phyloP scores from a whole-genome alignment of 1,140 invertebrate genomes.

The Trinorchestia longiramus region DNA sequence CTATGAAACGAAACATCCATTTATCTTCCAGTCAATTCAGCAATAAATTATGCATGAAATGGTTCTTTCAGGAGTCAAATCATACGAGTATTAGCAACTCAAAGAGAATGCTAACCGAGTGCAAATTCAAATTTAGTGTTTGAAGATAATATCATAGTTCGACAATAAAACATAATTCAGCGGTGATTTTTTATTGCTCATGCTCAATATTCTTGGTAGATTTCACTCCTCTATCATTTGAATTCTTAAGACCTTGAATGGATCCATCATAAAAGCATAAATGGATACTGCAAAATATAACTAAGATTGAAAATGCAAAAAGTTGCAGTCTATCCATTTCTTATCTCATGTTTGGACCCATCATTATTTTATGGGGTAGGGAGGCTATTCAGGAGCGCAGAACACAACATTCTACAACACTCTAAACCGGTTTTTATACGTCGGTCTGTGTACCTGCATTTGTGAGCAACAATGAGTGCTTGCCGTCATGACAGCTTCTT shows the following conservation, averaged over 20 bases:
- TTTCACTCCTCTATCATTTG: not conserved
- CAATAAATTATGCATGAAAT: not conserved
- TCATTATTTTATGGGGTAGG: not conserved
- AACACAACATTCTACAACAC: not conserved
- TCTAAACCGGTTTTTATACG: conserved; percentile 8
- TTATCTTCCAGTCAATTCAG: not conserved
- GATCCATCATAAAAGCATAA: not conserved
- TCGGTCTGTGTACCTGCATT: not conserved
- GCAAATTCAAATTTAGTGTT: not conserved
- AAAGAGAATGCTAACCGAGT: not conserved
- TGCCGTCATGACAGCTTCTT: conserved; percentile 21
- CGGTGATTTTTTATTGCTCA: not conserved
- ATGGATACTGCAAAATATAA: not conserved
- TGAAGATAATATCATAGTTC: not conserved
- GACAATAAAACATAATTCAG: not conserved
- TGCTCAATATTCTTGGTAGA: not conserved
- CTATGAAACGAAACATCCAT: not conserved
- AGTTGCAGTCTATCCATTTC: not conserved
- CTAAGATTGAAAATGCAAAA: not conserved
- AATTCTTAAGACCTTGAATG: not conserved
- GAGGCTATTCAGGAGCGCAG: not conserved
- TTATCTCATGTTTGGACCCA: not conserved
- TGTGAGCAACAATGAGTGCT: conserved; percentile 25
- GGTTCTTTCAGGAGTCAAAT: not conserved
- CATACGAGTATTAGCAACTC: not conserved